These are phyloP conservation scores for Drosophila pruinosa DNA, from an alignment of 1,140 invertebrate genomes.

Conservation along the genomic window DNA sequence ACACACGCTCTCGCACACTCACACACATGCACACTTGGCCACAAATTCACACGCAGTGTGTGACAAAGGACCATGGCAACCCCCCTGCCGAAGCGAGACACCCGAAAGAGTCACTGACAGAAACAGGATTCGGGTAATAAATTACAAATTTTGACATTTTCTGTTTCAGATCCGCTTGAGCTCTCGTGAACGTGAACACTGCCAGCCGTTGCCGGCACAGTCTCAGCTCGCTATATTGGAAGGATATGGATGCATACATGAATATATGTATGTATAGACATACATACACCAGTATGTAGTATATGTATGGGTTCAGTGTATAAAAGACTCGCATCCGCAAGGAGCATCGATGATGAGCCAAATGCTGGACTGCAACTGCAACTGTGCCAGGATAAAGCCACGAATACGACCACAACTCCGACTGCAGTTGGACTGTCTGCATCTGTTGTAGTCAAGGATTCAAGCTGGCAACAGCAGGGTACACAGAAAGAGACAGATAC, in stretches of 20 bases:
- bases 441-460: not conserved
- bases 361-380: slow-evolving; percentile 40
- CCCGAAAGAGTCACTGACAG: slow-evolving; percentile 79
- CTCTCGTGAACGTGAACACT: slow-evolving; percentile 44
- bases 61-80: slow-evolving; percentile 67
- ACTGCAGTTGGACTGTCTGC: slow-evolving; percentile 10
- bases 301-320: slow-evolving; percentile 10
- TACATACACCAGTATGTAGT: not conserved
- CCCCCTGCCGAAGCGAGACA: slow-evolving; percentile 55
- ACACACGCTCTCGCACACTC: slow-evolving; percentile 35
- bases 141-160: slow-evolving; percentile 83
- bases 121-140: slow-evolving; percentile 83
- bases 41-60: slow-evolving; percentile 79
- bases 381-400: slow-evolving; percentile 35
- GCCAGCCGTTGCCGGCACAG: too few relatives aligned
- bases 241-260: slow-evolving; percentile 1
- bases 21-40: slow-evolving; percentile 44
- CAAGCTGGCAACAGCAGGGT: slow-evolving; percentile 7
- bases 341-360: slow-evolving; percentile 36
- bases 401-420: slow-evolving; percentile 8
- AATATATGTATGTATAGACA: not conserved
- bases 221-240: not conserved
- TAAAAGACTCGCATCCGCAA: slow-evolving; percentile 20
- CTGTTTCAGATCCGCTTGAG: slow-evolving; percentile 82
- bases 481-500: not conserved